phyloP scores from a whole-genome alignment of 1,140 invertebrate genomes.

The Meloidogyne chitwoodi region DNA sequence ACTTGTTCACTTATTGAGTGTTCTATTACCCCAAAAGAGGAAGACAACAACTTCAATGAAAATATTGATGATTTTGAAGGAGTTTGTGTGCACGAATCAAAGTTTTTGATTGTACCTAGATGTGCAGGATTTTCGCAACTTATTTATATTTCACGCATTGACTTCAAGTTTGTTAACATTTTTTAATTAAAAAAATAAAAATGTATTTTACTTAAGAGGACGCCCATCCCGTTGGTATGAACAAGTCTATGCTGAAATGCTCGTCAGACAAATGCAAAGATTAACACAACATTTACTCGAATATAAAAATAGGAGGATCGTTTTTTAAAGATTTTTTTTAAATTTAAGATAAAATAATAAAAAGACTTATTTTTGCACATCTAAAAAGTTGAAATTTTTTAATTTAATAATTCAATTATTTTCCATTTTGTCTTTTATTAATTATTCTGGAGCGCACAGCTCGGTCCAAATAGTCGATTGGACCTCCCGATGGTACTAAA shows the following conservation, averaged over 20 bases:
- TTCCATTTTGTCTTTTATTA: too few relatives aligned
- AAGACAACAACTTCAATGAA: neutral
- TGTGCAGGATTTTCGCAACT: constrained; percentile 9
- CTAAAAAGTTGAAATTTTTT: too few relatives aligned
- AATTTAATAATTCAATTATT: too few relatives aligned
- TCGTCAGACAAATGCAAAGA: constrained; percentile 1
- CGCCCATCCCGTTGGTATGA: constrained; percentile 14
- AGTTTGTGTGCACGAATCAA: constrained; percentile 9
- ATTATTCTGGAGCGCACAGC: too few relatives aligned
- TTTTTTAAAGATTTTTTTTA: neutral
- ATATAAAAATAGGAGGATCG: neutral
- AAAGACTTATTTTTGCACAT: too few relatives aligned
- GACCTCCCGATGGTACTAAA: too few relatives aligned
- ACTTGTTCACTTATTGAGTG: constrained; percentile 5
- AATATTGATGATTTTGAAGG: neutral
- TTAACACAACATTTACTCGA: neutral
- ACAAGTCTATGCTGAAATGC: constrained; percentile 4
- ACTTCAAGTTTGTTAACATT: constrained; percentile 7
- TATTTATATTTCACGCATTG: constrained; percentile 9
- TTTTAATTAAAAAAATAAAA: neutral
- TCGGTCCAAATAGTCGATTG: too few relatives aligned
- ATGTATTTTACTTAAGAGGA: neutral
- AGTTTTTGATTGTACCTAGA: constrained; percentile 3
- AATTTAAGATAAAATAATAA: too few relatives aligned
- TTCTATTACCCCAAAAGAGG: neutral